These are phyloP conservation scores for Argyresthia goedartella DNA, from an alignment of 2,888 invertebrate species.

Conservation along the genomic window DNA sequence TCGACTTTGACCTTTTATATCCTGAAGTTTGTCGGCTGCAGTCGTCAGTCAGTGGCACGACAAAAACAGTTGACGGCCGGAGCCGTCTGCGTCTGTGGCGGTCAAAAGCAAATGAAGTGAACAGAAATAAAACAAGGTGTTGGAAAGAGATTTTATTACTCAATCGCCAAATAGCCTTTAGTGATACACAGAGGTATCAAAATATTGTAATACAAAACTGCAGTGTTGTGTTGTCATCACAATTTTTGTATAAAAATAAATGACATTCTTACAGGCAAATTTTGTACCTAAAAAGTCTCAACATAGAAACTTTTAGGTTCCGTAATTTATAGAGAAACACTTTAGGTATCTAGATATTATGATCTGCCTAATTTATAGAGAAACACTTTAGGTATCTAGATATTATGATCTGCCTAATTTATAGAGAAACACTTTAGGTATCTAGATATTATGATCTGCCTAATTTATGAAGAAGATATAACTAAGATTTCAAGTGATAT, in stretches of 20 bases:
- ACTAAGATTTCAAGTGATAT: not conserved
- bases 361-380: not conserved
- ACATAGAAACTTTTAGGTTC: not conserved
- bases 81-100: too few relatives aligned
- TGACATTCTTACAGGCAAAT: conserved; percentile 8
- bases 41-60: too few relatives aligned
- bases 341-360: not conserved
- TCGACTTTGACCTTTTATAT: too few relatives aligned
- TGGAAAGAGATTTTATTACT: conserved; percentile 44
- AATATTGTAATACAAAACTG: conserved; percentile 26
- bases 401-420: not conserved
- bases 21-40: too few relatives aligned
- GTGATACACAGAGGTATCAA: conserved; percentile 26
- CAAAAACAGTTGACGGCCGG: too few relatives aligned
- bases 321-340: not conserved
- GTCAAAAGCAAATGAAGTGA: too few relatives aligned
- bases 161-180: conserved; percentile 34
- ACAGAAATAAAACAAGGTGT: conserved; percentile 16
- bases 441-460: not conserved
- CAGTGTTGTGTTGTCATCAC: conserved; percentile 30
- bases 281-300: not conserved
- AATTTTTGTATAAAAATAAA: conserved; percentile 49
- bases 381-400: too few relatives aligned
- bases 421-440: not conserved
- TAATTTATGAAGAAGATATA: not conserved